Conservation (phyloP, 2,113 vertebrate species). For the Accipiter virgatus region DNA sequence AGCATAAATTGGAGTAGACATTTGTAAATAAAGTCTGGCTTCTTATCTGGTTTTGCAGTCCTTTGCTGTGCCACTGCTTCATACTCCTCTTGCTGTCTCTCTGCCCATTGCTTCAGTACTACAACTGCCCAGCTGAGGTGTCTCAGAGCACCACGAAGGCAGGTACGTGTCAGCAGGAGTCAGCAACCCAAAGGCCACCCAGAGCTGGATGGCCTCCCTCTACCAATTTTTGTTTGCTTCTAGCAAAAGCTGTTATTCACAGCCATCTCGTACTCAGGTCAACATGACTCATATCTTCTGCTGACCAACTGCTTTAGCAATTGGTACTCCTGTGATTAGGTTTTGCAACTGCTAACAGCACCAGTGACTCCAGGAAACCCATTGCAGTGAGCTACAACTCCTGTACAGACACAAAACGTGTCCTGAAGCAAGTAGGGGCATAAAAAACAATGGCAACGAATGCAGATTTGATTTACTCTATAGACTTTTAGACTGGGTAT, state of each 20-base stretch:
- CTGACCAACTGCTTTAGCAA: background rate
- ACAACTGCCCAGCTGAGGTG: background rate
- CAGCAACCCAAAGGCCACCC: background rate
- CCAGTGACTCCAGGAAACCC: background rate
- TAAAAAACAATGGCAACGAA: background rate
- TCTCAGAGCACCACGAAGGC: background rate
- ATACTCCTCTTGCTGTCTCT: background rate
- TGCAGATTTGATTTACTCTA: background rate
- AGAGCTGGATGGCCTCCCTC: background rate
- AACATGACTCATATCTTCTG: background rate
- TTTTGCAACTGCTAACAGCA: background rate
- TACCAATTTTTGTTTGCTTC: background rate
- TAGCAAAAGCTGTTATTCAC: background rate
- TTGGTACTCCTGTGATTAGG: background rate
- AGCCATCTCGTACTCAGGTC: background rate
- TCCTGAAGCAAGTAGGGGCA: background rate
- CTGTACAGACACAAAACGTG: background rate
- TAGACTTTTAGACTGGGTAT: background rate
- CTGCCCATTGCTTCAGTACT: background rate
- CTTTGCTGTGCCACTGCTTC: background rate
- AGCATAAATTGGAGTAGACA: background rate
- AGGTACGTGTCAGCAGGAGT: background rate
- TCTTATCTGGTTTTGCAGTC: background rate
- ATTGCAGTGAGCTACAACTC: background rate
- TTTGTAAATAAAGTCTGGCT: background rate